Percentiles rank a stretch among this genome's conserved stretches.
Conservation (phyloP, 1,140 invertebrate species). For the Asbolus verrucosus region DNA sequence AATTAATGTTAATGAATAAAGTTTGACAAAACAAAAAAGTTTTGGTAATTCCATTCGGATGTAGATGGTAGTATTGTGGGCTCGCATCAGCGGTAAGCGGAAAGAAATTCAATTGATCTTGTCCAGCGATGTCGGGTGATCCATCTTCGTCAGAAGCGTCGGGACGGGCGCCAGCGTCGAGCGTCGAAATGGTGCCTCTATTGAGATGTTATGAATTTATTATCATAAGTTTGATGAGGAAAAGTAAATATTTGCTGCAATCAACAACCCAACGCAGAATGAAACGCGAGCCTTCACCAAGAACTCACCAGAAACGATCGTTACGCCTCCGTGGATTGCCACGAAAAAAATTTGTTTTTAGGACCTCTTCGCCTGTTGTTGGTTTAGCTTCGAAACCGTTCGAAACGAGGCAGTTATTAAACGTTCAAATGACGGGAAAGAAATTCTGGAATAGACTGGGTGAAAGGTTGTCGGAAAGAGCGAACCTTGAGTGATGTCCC, state of each 20-base stretch:
- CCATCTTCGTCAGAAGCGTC: conserved; percentile 67
- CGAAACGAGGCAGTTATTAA: conserved; percentile 6
- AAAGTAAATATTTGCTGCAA: conserved; percentile 39
- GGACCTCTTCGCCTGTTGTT: too few relatives aligned
- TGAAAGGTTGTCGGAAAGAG: conserved; percentile 31
- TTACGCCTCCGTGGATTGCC: too few relatives aligned
- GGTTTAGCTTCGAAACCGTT: too few relatives aligned
- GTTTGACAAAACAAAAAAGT: conserved; percentile 42
- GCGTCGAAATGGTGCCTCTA: conserved; percentile 57
- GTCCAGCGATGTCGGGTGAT: conserved; percentile 67
- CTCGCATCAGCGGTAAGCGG: conserved; percentile 55
- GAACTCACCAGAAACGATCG: too few relatives aligned
- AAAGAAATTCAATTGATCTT: conserved; percentile 71
- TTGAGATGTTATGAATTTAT: conserved; percentile 59
- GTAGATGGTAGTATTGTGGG: conserved; percentile 52
- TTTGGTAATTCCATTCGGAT: conserved; percentile 52
- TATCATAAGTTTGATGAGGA: conserved; percentile 53
- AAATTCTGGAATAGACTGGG: conserved; percentile 23
- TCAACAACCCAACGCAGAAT: neutral
- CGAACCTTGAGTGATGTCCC: conserved; percentile 53
- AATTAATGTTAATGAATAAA: conserved; percentile 43
- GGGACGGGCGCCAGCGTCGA: conserved; percentile 60
- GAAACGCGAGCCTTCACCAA: too few relatives aligned
- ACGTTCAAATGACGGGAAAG: conserved; percentile 13
- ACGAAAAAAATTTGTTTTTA: too few relatives aligned